phyloP scores from a whole-genome alignment of 2,113 vertebrate genomes.

The Caranx melampygus region DNA sequence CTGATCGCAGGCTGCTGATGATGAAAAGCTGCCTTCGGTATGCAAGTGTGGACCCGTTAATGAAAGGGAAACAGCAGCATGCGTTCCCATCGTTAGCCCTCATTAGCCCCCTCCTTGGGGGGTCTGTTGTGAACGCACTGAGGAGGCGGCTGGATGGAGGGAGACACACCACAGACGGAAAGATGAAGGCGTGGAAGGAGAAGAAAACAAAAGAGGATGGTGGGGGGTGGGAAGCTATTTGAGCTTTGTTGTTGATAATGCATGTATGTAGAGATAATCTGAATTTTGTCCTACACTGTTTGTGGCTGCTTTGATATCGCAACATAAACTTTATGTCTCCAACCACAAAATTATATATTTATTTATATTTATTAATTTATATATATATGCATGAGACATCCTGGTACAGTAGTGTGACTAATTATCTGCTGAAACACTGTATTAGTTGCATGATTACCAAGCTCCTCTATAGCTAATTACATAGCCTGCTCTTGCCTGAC shows the following conservation, averaged over 20 bases:
- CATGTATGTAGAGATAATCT: constrained; percentile 3
- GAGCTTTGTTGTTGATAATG: constrained; percentile 26
- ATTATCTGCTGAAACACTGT: constrained; percentile 80
- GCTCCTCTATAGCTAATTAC: constrained; percentile 83
- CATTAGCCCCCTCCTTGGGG: constrained; percentile 74
- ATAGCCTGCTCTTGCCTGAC: constrained; percentile 77
- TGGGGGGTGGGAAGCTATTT: not conserved
- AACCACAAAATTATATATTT: constrained; percentile 2
- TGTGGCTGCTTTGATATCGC: constrained; percentile 14
- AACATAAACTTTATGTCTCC: not conserved
- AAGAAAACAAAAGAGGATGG: constrained; percentile 26
- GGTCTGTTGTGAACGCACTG: constrained; percentile 39
- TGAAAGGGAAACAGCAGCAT: constrained; percentile 72
- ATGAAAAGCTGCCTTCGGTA: constrained; percentile 54
- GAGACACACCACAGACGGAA: constrained; percentile 21
- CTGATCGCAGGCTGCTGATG: constrained; percentile 47
- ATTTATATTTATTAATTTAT: not conserved
- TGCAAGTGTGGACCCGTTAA: constrained; percentile 55
- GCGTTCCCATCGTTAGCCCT: constrained; percentile 70
- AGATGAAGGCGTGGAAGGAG: constrained; percentile 9
- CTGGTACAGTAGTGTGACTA: constrained; percentile 72
- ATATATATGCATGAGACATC: constrained; percentile 42
- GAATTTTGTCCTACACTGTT: not conserved
- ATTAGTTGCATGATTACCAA: constrained; percentile 83
- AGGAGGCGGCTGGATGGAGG: constrained; percentile 40